Base-by-base conservation (phyloP, 2,888 invertebrate genomes). In the Scrobipalpa atriplicella region DNA sequence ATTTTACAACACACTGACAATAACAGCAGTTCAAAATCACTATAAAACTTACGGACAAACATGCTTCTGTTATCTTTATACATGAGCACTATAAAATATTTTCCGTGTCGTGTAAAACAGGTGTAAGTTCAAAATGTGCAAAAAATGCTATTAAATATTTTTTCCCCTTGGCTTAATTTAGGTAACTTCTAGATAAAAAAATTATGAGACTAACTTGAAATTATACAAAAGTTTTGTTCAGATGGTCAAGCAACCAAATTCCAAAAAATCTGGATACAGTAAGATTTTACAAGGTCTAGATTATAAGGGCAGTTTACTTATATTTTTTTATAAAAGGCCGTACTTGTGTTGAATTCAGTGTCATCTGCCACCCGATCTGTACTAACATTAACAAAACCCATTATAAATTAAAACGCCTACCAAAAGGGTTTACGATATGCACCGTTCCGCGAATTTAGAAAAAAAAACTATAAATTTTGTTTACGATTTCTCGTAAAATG, bases 371-470 rank as follows among this genome's bases (percentile, higher is more conserved):
- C 74, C 70, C 71, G 67, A 70, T 74, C 74, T 68, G 66, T 69
- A 68, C 68, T 71, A 72, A 75, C 76, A 78, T 80, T 75, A 75
- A 83, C 79, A 75, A 71, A 79, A 70, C 71, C 68, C 63, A 70
- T 68, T 73, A 75, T 81, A 83, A 58, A 58, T 58, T 58, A 56
- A 82, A 82, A 81, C 75, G 75, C 72, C 73, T 74, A 78, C 68
- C 67, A 87, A 85, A 79, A 83, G 83, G 78, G 81, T 80, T 81
- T 78, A 80, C 68, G 74, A 81, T 80, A 83, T 82, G 82, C 84
- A 74, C 68, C 77, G 81, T 92, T 90, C 90, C 78, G 89, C 87
- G 91, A 91, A 91, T 87, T 86, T 75, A 75, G 69, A 77, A 72
- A 78, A 78, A 47, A 77, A 72, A 78, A 78, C 79, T 82, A 86